Base-by-base conservation (phyloP, 2,888 invertebrate species). In the Marronus borbonicus region DNA sequence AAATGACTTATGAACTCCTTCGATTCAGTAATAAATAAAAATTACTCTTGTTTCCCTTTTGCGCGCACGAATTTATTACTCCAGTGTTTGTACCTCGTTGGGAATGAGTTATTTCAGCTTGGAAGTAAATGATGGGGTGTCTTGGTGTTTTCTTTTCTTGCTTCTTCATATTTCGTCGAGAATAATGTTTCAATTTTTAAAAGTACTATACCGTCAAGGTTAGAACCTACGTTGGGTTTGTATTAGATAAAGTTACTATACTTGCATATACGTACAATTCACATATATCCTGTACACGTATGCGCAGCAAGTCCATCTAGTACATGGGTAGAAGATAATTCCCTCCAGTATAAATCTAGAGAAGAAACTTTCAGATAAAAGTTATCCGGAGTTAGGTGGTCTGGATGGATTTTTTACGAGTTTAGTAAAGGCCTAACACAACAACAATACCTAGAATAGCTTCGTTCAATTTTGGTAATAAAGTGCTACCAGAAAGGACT, bases 1-100 rank as follows among this genome's bases (percentile, higher is more conserved):
- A 58, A 58, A 72, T 72, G 72, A 72, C 58, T 72, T 72, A 72
- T 72, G 72, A 58, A 72, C 58, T 58, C 20, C 58, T 72, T 72
- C 58, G 58, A 72, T 39, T n/a, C 52, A 12, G 72, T 55, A 58
- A 72, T 72, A 72, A 72, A 72, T 72, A 72, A 55, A 58, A 72
- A 72, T 72, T 72, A 72, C 58, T 72, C 58, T 20, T 39, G 68
- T 68, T 68, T 50, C 36, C 58, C 55, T 44, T 58, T 72, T 58
- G 50, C 20, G 14, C 4, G 52, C 31, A 39, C 50, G 36, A 36
- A 72, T 72, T 72, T 72, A 72, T 72, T 14, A 14, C 20, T 5
- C 20, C 10, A 31, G 24, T 62, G 62, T 62, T 62, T 62, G 36
- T 72, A 8, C 20, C 72, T 72, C 20, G 72, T 72, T 72, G 31